Percentiles rank a stretch among this genome's conserved stretches.
Evolutionary conservation across 2,113 vertebrate species (phyloP).

Genomic region (Meleagris gallopavo): DNA sequence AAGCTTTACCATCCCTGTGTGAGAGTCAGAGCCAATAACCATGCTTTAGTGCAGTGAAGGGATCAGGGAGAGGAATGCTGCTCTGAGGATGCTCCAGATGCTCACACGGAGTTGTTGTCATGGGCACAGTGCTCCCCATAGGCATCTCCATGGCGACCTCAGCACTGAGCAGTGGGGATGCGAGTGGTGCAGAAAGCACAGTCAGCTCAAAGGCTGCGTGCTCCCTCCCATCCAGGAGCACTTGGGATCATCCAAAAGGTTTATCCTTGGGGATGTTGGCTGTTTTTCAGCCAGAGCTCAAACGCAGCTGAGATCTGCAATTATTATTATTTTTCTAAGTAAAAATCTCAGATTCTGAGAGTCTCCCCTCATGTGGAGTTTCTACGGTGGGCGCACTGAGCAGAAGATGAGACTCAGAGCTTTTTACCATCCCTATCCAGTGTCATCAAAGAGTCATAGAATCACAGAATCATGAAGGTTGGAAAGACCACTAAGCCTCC

Average conservation of each 20-base stretch:
- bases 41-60: fast-evolving
- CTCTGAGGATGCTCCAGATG: background rate
- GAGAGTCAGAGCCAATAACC: background rate
- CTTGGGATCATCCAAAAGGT: background rate
- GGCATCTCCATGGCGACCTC: conserved; percentile 22
- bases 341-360: background rate
- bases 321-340: fast-evolving
- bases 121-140: background rate
- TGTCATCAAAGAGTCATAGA: fast-evolving
- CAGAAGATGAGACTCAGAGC: background rate
- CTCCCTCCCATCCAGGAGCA: background rate
- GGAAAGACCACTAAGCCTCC: too few species aligned
- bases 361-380: background rate
- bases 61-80: background rate
- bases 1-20: fast-evolving
- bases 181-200: fast-evolving
- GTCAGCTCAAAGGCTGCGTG: background rate
- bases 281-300: fast-evolving
- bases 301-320: background rate
- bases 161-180: background rate
- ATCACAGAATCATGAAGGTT: too few species aligned
- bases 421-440: background rate
- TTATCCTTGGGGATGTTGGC: fast-evolving
- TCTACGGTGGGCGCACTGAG: fast-evolving
- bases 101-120: conserved; percentile 34